Percentiles rank a stretch among this genome's conserved stretches.
These are phyloP conservation scores for Meiosimyza decipiens DNA, from an alignment of 2,888 invertebrate species.

Conservation along the genomic window DNA sequence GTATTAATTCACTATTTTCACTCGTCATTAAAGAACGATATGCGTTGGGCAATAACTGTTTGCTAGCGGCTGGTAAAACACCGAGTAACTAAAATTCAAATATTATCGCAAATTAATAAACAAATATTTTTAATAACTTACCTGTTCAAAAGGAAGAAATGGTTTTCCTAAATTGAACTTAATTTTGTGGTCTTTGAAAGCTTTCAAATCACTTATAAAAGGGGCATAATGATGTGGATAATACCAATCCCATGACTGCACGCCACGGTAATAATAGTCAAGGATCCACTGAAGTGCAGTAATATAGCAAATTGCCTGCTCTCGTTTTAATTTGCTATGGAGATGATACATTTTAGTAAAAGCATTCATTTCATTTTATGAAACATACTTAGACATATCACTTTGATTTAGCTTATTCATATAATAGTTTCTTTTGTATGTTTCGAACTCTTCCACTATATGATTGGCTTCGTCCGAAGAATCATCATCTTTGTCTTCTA, in stretches of 20 bases:
- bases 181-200: conserved; percentile 81
- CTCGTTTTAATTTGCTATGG: conserved; percentile 78
- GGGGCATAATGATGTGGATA: conserved; percentile 98
- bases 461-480: conserved; percentile 68
- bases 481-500: conserved; percentile 59
- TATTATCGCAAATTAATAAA: neutral
- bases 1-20: conserved; percentile 81
- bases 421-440: conserved; percentile 92
- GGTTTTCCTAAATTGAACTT: conserved; percentile 87
- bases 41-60: conserved; percentile 78
- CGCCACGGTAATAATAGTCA: conserved; percentile 95
- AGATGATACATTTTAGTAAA: conserved; percentile 14
- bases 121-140: conserved; percentile 52
- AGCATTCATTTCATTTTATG: neutral
- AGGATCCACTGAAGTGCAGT: conserved; percentile 96
- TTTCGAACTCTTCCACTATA: conserved; percentile 79
- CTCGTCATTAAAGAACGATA: conserved; percentile 84
- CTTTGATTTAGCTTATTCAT: conserved; percentile 86
- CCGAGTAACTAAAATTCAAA: conserved; percentile 75
- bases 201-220: conserved; percentile 91
- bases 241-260: conserved; percentile 98
- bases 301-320: conserved; percentile 90
- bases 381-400: conserved; percentile 79
- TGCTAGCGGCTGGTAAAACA: conserved; percentile 89
- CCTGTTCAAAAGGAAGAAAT: conserved; percentile 93